These are phyloP conservation scores for Aptenodytes forsteri DNA, from an alignment of 2,113 vertebrate species.

Conservation along the genomic window DNA sequence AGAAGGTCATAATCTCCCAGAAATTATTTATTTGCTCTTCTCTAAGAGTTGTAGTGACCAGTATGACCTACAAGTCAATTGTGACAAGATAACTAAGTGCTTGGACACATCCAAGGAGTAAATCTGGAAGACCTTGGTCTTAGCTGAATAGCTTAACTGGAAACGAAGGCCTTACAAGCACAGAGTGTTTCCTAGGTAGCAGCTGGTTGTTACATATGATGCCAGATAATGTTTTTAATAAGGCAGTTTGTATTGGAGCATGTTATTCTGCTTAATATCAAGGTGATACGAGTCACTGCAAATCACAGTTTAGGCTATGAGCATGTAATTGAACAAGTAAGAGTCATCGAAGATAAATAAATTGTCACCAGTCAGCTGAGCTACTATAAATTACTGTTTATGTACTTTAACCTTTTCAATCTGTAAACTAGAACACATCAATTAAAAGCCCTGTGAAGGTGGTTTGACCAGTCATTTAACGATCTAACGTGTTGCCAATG, in stretches of 20 bases:
- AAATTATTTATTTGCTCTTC: slow-evolving; percentile 18
- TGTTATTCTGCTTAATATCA: neutral
- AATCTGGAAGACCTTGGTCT: neutral
- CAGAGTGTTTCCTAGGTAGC: neutral
- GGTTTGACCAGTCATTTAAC: neutral
- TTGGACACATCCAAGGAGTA: neutral
- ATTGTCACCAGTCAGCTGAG: neutral
- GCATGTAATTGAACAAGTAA: neutral
- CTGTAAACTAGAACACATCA: neutral
- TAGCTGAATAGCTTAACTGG: neutral
- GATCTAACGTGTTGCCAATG: neutral
- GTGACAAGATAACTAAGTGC: neutral
- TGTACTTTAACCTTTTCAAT: neutral
- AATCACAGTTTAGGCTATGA: neutral
- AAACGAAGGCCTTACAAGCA: neutral
- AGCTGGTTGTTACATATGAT: neutral
- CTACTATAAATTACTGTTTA: neutral
- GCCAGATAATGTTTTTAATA: neutral
- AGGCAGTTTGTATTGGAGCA: neutral
- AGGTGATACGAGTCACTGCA: neutral
- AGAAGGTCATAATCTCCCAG: neutral
- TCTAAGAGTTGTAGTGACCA: neutral
- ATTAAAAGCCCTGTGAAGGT: neutral
- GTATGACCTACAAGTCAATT: neutral
- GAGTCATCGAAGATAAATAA: neutral